Evolutionary conservation across 2,888 invertebrate genomes (phyloP), one percentile per base, ranked within the genome.

Genomic region (Drosophila leonis): DNA sequence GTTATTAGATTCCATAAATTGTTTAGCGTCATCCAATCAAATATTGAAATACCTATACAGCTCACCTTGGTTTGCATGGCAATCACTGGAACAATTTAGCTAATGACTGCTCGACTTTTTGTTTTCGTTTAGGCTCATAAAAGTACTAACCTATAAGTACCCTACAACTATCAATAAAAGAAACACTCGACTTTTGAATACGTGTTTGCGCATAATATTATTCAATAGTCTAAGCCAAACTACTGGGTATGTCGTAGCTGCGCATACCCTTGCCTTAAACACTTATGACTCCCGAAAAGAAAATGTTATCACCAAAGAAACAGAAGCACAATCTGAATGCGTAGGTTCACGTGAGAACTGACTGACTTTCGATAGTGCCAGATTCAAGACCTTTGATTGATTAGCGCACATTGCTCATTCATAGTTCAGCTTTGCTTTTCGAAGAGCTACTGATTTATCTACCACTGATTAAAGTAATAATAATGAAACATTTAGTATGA

Each of bases 301-400:
- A 56, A 52, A 42, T 42, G 51, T 63, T 66, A 77, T 77, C 66
- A 10, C 46, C 27, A n/a, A 51, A 18, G 20, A 13, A 33, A 12
- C 18, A 49, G 42, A 69, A 49, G 39, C 48, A 15, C 18, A 68
- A 42, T 24, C 48, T 4, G 10, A 68, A 35, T 24, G 24, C 41
- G 24, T n/a, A 24, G 33, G 42, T 78, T 72, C 83, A 88, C 87
- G 87, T 67, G 68, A 27, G 42, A 65, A 57, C 46, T 68, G 72
- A 69, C 68, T 86, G 89, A 35, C 44, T 88, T 72, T 76, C 18
- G 84, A 86, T 88, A 78, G 62, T 69, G 65, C 24, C 49, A 56
- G 44, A 72, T 64, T 67, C 20, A 15, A 48, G 57, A 81, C 65
- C 68, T 67, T 88, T 83, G 33, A 46, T 29, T 49, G 72, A 76